Evolutionary conservation across 2,888 invertebrate species (phyloP), one percentile per base, ranked within the genome.

Genomic region (Acanthoscelides obtectus): DNA sequence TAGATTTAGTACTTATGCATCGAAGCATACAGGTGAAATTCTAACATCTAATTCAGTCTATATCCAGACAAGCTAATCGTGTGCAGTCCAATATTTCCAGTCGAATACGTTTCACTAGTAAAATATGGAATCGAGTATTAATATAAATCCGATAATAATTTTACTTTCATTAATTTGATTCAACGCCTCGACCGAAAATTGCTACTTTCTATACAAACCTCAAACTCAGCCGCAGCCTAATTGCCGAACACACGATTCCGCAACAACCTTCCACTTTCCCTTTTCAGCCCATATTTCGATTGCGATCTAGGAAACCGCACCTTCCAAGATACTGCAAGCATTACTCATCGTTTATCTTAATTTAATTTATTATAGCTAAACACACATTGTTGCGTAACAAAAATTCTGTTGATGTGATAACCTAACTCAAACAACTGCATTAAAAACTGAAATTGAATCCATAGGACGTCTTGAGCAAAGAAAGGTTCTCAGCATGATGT

Each of bases 291-390:
- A 45, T 45, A 6, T 45, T 45, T 45, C 45, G 45, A 12, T 17
- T 45, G 45, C 8, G 5, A 45, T 17, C 45, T 45, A 12, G 17
- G 17, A 45, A 45, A 45, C 45, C 45, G 45, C 45, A 45, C 45
- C 45, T 45, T 1, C 17, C 45, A 45, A 63, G 17, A 70, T 70
- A 66, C 67, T 20, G 45, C 22, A 19, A 6, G 22, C 22, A 25
- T n/a, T 25, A 25, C 87, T 91, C 77, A 90, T 25, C 25, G 25
- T 25, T 25, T 25, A 5, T 25, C 25, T 25, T 25, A 6, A 25
- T 25, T 25, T 25, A 25, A 25, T n/a, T n/a, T n/a, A n/a, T 25
- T 25, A 25, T 25, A 25, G 6, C 6, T 25, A 25, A 6, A 25
- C 25, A 25, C 25, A 25, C 6, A 25, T 6, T 25, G 25, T 25